Base-by-base conservation (phyloP, 2,113 vertebrate genomes). In the Siniperca chuatsi region DNA sequence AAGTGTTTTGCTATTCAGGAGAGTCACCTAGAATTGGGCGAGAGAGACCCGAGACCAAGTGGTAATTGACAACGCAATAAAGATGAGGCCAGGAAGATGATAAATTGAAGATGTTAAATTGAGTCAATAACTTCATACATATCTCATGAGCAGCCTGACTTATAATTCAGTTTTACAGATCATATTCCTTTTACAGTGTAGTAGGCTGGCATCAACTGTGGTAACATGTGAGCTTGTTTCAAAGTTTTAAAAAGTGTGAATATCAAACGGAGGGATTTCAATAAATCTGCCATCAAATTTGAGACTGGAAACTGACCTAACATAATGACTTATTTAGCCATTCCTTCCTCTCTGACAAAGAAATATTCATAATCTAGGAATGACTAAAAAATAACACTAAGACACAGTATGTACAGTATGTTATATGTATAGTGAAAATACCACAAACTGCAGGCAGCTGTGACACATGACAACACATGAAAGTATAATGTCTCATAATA, bases 91-190 rank as follows among this genome's bases (percentile, higher is more conserved):
- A 35, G 84, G 87, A 89, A 87, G 84, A 94, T 93, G 89, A 95
- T 92, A 48, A 89, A 89, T 81, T 89, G 69, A 78, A 91, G 89
- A 87, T 86, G 85, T 92, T 91, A 92, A 91, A 93, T 79, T 74
- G 61, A 93, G 91, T 94, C 91, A 91, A 94, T 94, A 93, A 92
- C 87, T 86, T 72, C 57, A 91, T 94, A 87, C 84, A 86, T 91
- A 91, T 90, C 87, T 93, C 93, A 92, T 84, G 87, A 82, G 69
- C 55, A 75, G 78, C 33, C 72, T 80, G 79, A 83, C 82, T 83
- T 81, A 60, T 79, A 87, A 92, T 87, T 85, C 64, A 68, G 69
- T 88, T 83, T 72, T 37, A 69, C 25, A 61, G 35, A 86, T 84
- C 73, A 37, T 77, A 58, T 77, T 87, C n/a, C 42, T 77, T 84